A percentile compares a stretch with the other conserved stretches of the same genome.
Conservation (phyloP, 1,140 invertebrate species). For the Eubasilissa regina region DNA sequence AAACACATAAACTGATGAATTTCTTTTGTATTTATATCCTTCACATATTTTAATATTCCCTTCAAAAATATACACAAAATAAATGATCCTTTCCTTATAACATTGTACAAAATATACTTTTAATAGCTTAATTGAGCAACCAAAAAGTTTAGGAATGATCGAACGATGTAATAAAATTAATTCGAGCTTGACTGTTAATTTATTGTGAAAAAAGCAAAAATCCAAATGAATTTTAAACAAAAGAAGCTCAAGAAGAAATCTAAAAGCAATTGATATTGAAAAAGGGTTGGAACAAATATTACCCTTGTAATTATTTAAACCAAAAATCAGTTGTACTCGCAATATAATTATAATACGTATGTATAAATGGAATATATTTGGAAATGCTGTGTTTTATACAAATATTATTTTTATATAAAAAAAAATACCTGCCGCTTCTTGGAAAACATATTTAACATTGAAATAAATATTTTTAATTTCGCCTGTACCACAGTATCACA, state of each 20-base stretch:
- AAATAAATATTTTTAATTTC: no score
- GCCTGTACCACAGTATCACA: not conserved
- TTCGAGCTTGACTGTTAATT: no score
- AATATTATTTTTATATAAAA: not conserved
- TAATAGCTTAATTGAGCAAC: slow-evolving; percentile 26
- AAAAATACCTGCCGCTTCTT: not conserved
- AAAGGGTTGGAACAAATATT: no score
- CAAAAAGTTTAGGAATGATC: slow-evolving; percentile 33
- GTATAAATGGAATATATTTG: slow-evolving; percentile 26
- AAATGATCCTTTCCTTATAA: slow-evolving; percentile 10
- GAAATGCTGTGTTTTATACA: not conserved
- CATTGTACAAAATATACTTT: slow-evolving; percentile 24
- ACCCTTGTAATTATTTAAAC: no score
- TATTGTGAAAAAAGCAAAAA: no score
- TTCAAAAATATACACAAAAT: slow-evolving; percentile 32
- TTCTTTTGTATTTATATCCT: slow-evolving; percentile 1
- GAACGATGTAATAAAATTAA: no score
- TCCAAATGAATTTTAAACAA: no score
- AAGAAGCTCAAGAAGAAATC: no score
- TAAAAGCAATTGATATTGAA: no score
- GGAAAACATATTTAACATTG: not conserved
- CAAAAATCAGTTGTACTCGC: no score
- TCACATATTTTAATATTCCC: slow-evolving; percentile 19
- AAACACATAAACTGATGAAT: no score
- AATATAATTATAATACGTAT: no score